Evolutionary conservation across 2,888 invertebrate genomes (phyloP).

Genomic region (Blera fallax): DNA sequence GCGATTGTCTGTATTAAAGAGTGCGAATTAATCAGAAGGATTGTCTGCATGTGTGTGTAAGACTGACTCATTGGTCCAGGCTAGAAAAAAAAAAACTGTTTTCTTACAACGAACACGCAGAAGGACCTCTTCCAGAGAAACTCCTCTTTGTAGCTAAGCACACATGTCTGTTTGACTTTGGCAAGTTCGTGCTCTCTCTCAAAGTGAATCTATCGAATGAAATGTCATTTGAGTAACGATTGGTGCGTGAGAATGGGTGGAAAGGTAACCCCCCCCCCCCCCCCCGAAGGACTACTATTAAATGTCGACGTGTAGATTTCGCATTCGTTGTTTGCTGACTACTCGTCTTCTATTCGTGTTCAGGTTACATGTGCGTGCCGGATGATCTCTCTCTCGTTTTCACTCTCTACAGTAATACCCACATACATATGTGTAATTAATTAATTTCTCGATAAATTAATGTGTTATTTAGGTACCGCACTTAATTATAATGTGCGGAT

Average conservation of each 20-base stretch:
- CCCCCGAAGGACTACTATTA: background rate
- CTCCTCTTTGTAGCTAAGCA: background rate
- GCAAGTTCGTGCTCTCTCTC: background rate
- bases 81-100: background rate
- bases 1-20: background rate
- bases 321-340: background rate
- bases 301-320: background rate
- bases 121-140: background rate
- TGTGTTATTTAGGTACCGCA: conserved; percentile 26
- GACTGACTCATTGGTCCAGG: background rate
- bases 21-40: conserved; percentile 36
- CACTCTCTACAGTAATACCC: background rate
- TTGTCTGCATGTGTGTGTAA: background rate
- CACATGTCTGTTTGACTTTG: conserved; percentile 11
- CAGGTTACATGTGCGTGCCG: conserved; percentile 5
- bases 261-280: background rate
- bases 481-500: conserved; percentile 32
- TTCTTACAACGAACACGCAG: background rate
- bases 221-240: background rate
- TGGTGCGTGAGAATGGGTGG: background rate
- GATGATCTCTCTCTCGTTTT: background rate
- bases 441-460: conserved; percentile 51
- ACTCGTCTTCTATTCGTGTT: background rate
- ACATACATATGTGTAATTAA: conserved; percentile 30
- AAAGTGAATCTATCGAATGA: background rate